These are phyloP conservation scores for Arizona elegans DNA, from an alignment of 2,113 vertebrate genomes.

Conservation along the genomic window DNA sequence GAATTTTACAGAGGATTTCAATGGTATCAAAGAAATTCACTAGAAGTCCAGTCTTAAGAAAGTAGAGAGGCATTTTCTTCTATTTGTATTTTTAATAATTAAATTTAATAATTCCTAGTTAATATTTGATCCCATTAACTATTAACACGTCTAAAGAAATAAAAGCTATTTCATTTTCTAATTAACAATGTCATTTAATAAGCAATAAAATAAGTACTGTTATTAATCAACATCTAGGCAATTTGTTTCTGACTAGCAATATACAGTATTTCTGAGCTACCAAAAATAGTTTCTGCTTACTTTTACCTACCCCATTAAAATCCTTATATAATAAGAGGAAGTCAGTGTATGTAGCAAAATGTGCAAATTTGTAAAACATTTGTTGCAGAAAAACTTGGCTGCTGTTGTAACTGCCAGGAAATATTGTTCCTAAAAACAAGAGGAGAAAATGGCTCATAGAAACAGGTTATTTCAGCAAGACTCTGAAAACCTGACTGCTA, in stretches of 20 bases:
- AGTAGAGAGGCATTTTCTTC: neutral
- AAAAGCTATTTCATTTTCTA: neutral
- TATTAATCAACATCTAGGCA: neutral
- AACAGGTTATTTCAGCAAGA: neutral
- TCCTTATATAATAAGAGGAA: conserved; percentile 18
- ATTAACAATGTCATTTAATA: neutral
- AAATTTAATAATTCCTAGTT: neutral
- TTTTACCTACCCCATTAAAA: conserved; percentile 47
- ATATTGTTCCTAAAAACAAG: conserved; percentile 9
- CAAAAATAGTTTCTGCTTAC: neutral
- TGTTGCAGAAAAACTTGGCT: conserved; percentile 40
- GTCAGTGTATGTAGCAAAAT: conserved; percentile 37
- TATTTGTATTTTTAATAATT: neutral
- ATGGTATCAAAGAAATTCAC: neutral
- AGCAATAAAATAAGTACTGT: neutral
- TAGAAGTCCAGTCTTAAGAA: too few relatives aligned
- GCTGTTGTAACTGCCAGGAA: conserved; percentile 31
- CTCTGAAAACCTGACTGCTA: too few relatives aligned
- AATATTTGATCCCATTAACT: neutral
- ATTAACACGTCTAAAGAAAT: neutral
- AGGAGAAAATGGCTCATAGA: neutral
- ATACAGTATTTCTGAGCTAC: neutral
- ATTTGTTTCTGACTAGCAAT: neutral
- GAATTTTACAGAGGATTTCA: neutral
- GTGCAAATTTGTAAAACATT: conserved; percentile 33